These are phyloP conservation scores for Chymomyza fuscimana DNA, from an alignment of 2,888 invertebrate genomes.

Conservation along the genomic window DNA sequence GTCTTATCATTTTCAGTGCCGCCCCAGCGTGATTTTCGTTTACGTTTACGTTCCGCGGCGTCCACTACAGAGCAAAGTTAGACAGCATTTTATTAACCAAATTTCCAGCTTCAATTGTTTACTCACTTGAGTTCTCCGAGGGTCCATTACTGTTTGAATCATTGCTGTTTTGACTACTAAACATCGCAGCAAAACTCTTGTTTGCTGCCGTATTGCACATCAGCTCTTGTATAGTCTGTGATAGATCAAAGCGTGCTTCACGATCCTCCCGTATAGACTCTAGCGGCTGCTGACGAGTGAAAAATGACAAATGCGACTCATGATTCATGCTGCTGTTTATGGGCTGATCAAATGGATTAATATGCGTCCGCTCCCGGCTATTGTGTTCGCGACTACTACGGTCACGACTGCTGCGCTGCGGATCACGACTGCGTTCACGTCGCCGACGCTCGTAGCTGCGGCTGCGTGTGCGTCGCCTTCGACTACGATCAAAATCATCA, in stretches of 20 bases:
- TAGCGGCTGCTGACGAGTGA: conserved; percentile 62
- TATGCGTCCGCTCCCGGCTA: conserved; percentile 80
- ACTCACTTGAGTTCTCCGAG: conserved; percentile 73
- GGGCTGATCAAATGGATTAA: conserved; percentile 61
- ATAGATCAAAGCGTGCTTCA: conserved; percentile 75
- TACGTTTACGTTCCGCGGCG: conserved; percentile 72
- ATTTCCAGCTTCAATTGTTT: background rate
- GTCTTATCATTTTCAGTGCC: conserved; percentile 97
- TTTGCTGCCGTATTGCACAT: conserved; percentile 75
- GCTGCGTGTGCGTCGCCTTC: conserved; percentile 69
- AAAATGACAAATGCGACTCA: conserved; percentile 64
- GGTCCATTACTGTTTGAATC: conserved; percentile 77
- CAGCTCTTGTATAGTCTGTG: conserved; percentile 78
- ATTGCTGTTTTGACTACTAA: conserved; percentile 78
- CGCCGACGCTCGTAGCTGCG: conserved; percentile 74
- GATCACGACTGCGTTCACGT: conserved; percentile 78
- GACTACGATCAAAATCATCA: conserved; percentile 69
- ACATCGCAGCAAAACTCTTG: conserved; percentile 77
- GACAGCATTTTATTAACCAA: background rate
- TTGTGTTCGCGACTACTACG: conserved; percentile 80
- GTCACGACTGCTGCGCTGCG: conserved; percentile 60
- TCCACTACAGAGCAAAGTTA: conserved; percentile 57
- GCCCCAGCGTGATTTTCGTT: conserved; percentile 91
- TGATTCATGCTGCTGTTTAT: conserved; percentile 78
- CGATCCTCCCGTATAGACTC: conserved; percentile 74